A percentile compares a stretch with the other conserved stretches of the same genome.
phyloP scores from a whole-genome alignment of 2,888 invertebrate genomes.

The Branchipolynoe longqiensis region DNA sequence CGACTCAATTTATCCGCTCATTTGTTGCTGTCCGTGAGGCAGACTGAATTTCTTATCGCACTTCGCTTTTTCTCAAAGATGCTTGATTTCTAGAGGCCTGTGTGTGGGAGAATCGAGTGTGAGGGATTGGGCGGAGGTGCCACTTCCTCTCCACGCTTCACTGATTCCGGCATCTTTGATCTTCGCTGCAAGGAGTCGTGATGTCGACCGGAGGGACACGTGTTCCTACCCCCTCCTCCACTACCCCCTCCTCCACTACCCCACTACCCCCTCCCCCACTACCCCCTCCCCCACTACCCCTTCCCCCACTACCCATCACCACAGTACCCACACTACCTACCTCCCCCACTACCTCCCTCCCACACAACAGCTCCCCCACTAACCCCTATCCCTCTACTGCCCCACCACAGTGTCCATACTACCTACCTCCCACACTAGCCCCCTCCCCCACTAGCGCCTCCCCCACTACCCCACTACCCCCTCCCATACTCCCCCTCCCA shows the following conservation, averaged over 20 bases:
- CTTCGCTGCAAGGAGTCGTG: background rate
- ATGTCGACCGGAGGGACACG: background rate
- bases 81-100: slow-evolving; percentile 23
- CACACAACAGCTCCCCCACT: no score
- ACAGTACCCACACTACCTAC: no score
- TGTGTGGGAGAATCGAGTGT: no score
- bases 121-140: background rate
- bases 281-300: background rate
- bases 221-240: background rate
- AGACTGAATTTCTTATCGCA: background rate
- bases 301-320: no score
- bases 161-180: background rate
- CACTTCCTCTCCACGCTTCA: slow-evolving; percentile 2
- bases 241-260: background rate
- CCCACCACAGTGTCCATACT: no score
- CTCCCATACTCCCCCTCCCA: no score
- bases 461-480: no score
- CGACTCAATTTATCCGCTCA: no score
- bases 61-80: slow-evolving; percentile 31
- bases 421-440: no score
- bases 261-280: background rate
- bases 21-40: background rate
- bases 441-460: no score
- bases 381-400: no score
- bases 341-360: no score